A percentile compares a stretch with the other conserved stretches of the same genome.
Evolutionary conservation across 92 coral and sea anemone species (phyloP).

Genomic region (Phenganax stokvisi): DNA sequence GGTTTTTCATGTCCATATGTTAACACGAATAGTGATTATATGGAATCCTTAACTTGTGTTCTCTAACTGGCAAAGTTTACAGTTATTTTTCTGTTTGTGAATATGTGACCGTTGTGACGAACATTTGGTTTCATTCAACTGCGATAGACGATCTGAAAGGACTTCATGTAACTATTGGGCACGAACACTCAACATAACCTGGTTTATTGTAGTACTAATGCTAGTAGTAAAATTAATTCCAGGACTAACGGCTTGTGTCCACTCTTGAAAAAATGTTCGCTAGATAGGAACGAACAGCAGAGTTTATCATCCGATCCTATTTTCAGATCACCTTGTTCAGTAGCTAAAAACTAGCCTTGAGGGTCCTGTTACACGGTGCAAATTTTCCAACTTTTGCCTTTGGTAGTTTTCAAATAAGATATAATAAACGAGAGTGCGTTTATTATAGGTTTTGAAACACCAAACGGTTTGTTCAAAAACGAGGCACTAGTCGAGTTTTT

Average conservation of each 20-base stretch:
- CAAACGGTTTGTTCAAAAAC: too few species aligned
- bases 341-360: too few species aligned
- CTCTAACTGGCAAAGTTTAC: slow-evolving; percentile 56
- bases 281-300: too few species aligned
- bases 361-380: not conserved
- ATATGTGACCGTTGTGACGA: slow-evolving; percentile 70
- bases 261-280: too few species aligned
- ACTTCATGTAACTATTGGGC: slow-evolving; percentile 7
- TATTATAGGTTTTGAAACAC: too few species aligned
- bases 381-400: not conserved
- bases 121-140: slow-evolving; percentile 71
- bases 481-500: too few species aligned
- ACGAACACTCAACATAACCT: slow-evolving; percentile 15
- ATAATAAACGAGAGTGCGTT: not conserved
- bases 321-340: not conserved
- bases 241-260: not conserved
- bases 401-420: not conserved
- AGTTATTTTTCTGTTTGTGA: slow-evolving; percentile 85
- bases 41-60: slow-evolving; percentile 37
- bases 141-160: slow-evolving; percentile 37
- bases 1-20: not conserved
- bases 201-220: not conserved
- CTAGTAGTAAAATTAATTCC: not conserved
- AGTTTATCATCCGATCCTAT: not conserved
- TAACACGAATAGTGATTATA: slow-evolving; percentile 7